Base-by-base conservation (phyloP, 2,113 vertebrate species). In the Proterorhinus semilunaris region DNA sequence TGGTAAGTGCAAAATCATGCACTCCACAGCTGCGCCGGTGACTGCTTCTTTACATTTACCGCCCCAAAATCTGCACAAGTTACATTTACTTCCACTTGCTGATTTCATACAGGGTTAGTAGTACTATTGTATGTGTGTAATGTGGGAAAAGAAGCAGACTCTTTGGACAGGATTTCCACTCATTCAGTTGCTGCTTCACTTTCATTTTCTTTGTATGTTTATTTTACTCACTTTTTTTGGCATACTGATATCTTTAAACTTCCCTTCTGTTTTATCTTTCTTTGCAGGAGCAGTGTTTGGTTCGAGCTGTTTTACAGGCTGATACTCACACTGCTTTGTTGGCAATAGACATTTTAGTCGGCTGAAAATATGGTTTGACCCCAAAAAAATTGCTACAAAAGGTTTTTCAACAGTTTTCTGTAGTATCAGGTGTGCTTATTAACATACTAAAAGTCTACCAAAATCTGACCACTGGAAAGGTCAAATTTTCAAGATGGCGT, bases 281-380 rank as follows among this genome's bases (percentile, higher is more conserved):
- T 57, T 62, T 21, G 67, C 78, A 99, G 97, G 98, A 99, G 67
- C 10, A 3, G 6, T 91, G 92, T 54, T 89, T 99, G 66, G 70
- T 98, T 59, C 76, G 86, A 5, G 92, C 93, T 3, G 90, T 98
- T 10, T 91, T 99, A 45, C 87, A 95, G 82, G 58, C 92, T 27
- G 94, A 94, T 13, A 92, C 91, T 78, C 93, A 95, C 69, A 93
- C 94, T 0, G 92, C 95, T 64, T 73, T 99, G 6, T 86, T 99
- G 21, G 95, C 96, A 27, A 87, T 95, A 86, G 97, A 99, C 57
- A 88, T 92, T n/a, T n/a, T n/a, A n/a, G n/a, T n/a, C n/a, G n/a
- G n/a, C n/a, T n/a, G n/a, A n/a, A n/a, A n/a, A n/a, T n/a, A n/a
- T n/a, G n/a, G n/a, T n/a, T n/a, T n/a, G n/a, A n/a, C n/a, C n/a